phyloP scores from a whole-genome alignment of 2,888 invertebrate species.

The Charanyca ferruginea region DNA sequence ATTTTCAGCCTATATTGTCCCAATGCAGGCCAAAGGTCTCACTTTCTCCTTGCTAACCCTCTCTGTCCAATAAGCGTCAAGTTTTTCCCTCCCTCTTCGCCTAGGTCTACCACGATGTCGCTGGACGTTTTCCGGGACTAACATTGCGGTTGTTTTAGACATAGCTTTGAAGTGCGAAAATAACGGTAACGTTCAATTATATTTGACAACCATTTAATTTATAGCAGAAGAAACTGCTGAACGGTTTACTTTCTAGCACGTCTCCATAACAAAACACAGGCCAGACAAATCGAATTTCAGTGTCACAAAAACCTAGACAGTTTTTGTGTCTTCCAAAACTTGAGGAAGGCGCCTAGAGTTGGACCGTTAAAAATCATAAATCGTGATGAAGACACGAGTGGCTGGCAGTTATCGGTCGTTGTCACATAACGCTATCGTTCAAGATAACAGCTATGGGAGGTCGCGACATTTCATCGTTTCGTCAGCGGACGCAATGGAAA shows the following conservation, averaged over 20 bases:
- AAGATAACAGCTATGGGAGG: conserved; percentile 77
- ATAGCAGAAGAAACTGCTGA: background rate
- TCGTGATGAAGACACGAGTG: conserved; percentile 50
- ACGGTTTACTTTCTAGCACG: background rate
- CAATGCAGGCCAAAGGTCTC: too few species aligned
- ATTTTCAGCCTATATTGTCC: too few species aligned
- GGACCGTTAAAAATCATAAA: conserved; percentile 64
- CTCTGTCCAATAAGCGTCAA: too few species aligned
- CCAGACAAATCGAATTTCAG: conserved; percentile 26
- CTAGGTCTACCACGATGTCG: too few species aligned
- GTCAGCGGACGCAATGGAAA: conserved; percentile 63
- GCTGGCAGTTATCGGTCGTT: conserved; percentile 69
- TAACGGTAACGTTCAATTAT: conserved; percentile 5
- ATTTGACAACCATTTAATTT: conserved; percentile 6
- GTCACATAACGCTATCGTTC: conserved; percentile 69
- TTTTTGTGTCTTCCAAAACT: conserved; percentile 25
- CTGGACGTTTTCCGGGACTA: too few species aligned
- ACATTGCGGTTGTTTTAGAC: too few species aligned
- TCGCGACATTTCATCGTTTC: conserved; percentile 71
- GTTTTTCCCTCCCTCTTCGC: too few species aligned
- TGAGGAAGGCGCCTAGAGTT: conserved; percentile 36
- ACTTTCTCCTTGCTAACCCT: too few species aligned
- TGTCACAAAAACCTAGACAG: conserved; percentile 24
- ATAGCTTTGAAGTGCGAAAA: background rate
- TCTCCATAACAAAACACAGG: conserved; percentile 13